These are phyloP conservation scores for Campoletis raptor DNA, from an alignment of 2,888 invertebrate genomes.

Conservation along the genomic window DNA sequence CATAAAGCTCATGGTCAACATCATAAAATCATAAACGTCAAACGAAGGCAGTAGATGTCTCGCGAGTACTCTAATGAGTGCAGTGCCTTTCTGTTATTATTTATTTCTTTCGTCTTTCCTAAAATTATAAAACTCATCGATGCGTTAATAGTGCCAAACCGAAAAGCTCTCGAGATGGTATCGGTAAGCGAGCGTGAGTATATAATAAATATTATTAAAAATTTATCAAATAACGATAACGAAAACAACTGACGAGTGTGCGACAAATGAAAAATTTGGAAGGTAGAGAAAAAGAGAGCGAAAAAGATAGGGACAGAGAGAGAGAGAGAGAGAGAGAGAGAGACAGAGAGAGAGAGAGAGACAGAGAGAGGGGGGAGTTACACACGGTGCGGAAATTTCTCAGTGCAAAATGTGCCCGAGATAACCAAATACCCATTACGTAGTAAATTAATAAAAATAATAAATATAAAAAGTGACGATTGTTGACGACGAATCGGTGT, in stretches of 20 bases:
- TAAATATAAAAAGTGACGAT: conserved; percentile 11
- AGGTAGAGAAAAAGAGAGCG: not conserved
- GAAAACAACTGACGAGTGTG: not conserved
- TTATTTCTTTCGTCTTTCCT: conserved; percentile 22
- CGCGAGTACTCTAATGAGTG: conserved; percentile 67
- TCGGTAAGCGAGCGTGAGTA: conserved; percentile 48
- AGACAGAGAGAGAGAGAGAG: no score
- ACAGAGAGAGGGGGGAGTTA: not conserved
- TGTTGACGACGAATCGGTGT: not conserved
- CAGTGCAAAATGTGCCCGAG: conserved; percentile 17
- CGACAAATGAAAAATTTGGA: conserved; percentile 1
- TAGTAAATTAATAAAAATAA: conserved; percentile 15
- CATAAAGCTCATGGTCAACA: not conserved
- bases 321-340: conserved; percentile 1
- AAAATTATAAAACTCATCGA: conserved; percentile 51
- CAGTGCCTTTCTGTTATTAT: conserved; percentile 71
- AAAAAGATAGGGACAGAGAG: not conserved
- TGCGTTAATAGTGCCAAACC: conserved; percentile 75
- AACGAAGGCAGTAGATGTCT: conserved; percentile 55
- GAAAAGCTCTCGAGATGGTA: conserved; percentile 65
- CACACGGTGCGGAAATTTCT: conserved; percentile 14
- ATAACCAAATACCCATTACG: conserved; percentile 25
- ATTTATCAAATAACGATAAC: conserved; percentile 13
- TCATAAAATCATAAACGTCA: conserved; percentile 46
- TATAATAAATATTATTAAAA: conserved; percentile 30